phyloP scores from a whole-genome alignment of 2,797 vertebrate genomes.

The Dermochelys coriacea region DNA sequence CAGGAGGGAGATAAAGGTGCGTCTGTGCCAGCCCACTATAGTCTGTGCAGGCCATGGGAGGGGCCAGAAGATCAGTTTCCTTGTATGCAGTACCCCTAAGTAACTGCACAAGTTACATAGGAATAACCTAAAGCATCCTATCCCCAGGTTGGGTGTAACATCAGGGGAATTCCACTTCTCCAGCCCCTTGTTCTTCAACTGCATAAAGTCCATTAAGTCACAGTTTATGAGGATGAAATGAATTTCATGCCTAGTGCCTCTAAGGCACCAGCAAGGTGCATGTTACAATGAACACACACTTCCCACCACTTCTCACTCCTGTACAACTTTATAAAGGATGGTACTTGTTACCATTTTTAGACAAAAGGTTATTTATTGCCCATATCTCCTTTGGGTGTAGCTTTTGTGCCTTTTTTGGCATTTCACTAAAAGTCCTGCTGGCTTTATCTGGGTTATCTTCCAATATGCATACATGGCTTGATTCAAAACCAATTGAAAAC shows the following conservation, averaged over 20 bases:
- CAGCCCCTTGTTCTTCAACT: not conserved
- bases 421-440: not conserved
- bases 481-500: not conserved
- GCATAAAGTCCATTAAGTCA: not conserved
- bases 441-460: not conserved
- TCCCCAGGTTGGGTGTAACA: not conserved
- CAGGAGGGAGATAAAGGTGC: not conserved
- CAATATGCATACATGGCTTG: not conserved
- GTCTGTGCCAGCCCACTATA: not conserved
- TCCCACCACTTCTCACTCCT: not conserved
- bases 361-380: not conserved
- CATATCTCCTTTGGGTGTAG: not conserved
- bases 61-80: not conserved
- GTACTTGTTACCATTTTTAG: not conserved
- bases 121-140: not conserved
- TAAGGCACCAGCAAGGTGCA: not conserved
- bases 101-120: not conserved
- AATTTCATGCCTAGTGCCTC: not conserved
- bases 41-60: no score
- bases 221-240: not conserved
- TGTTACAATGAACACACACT: fast-evolving
- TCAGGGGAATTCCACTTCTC: not conserved
- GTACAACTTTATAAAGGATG: not conserved
- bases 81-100: not conserved
- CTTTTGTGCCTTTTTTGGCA: not conserved